These are phyloP conservation scores for Littorina saxatilis DNA, from an alignment of 1,140 invertebrate species.

Conservation along the genomic window DNA sequence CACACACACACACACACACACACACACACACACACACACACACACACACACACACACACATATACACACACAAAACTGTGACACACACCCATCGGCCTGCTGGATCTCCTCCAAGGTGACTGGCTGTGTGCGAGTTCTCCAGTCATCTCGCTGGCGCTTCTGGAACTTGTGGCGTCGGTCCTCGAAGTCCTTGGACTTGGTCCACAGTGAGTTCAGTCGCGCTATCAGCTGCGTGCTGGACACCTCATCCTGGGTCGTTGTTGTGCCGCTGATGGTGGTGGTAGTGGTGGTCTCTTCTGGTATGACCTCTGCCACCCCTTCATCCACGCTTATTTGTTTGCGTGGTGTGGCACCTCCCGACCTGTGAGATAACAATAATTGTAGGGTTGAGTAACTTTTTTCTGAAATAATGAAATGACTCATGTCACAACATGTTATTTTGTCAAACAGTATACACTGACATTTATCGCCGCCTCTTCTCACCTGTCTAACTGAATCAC, in stretches of 20 bases:
- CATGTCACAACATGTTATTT: too few species aligned
- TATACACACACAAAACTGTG: too few species aligned
- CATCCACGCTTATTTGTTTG: conserved; percentile 24
- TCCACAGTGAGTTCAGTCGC: conserved; percentile 56
- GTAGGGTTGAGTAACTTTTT: too few species aligned
- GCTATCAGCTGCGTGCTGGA: conserved; percentile 57
- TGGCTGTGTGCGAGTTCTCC: conserved; percentile 63
- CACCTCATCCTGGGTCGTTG: conserved; percentile 7
- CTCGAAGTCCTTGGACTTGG: conserved; percentile 33
- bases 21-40: background rate
- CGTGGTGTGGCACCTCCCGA: conserved; percentile 42
- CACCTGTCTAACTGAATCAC: too few species aligned
- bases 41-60: background rate
- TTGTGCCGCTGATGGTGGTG: background rate
- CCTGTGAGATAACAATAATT: conserved; percentile 7
- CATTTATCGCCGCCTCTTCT: too few species aligned
- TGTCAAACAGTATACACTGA: too few species aligned
- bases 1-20: background rate
- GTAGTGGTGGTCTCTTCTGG: background rate
- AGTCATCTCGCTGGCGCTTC: conserved; percentile 52
- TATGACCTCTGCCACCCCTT: conserved; percentile 18
- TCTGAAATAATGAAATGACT: too few species aligned
- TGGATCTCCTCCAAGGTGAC: conserved; percentile 64
- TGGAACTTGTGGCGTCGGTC: conserved; percentile 50
- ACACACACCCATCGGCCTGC: conserved; percentile 61